Evolutionary conservation across 1,140 invertebrate genomes (phyloP).

Genomic region (Schlechtendalia chinensis): DNA sequence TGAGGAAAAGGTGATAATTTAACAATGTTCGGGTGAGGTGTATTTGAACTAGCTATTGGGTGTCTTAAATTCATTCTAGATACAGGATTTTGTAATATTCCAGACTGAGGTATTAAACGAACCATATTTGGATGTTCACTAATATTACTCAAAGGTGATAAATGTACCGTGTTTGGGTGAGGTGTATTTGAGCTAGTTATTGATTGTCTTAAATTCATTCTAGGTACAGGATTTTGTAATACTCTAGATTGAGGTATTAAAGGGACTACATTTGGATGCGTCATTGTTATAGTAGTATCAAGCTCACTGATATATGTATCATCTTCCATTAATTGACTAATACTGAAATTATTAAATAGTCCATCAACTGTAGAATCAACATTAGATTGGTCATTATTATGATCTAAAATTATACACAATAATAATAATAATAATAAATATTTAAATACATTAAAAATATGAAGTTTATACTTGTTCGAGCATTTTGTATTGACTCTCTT

Average conservation of each 20-base stretch:
- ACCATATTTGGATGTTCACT: neutral
- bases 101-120: neutral
- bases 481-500: conserved; percentile 47
- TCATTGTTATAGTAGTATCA: neutral
- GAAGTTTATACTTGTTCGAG: neutral
- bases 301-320: conserved; percentile 6
- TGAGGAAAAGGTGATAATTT: neutral
- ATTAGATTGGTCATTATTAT: neutral
- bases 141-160: neutral
- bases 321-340: neutral
- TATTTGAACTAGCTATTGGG: neutral
- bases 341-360: neutral
- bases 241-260: neutral
- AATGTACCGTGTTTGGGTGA: neutral
- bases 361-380: neutral
- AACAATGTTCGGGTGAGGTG: neutral
- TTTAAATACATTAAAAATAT: neutral
- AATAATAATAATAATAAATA: neutral
- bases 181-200: neutral
- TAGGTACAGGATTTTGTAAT: neutral
- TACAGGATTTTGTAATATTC: neutral
- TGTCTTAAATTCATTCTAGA: conserved; percentile 1
- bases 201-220: conserved; percentile 8
- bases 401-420: conserved; percentile 17
- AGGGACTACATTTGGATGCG: neutral